Percentiles rank a stretch among this genome's conserved stretches.
Evolutionary conservation across 2,888 invertebrate species (phyloP).

Genomic region (Homarus gammarus): DNA sequence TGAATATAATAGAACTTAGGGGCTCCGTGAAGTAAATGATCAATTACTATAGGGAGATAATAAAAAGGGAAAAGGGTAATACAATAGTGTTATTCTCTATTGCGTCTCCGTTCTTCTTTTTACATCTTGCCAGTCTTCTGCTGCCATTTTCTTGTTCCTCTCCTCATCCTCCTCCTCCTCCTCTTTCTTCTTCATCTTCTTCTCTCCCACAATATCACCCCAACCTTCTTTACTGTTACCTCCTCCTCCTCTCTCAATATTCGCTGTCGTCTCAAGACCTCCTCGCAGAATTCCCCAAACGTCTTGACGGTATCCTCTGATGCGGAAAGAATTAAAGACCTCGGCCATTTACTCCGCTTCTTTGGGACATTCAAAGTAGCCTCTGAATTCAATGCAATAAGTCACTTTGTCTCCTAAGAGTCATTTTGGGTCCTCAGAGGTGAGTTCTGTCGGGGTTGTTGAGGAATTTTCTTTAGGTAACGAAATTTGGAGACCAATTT

Average conservation of each 20-base stretch:
- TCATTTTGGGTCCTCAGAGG: neutral
- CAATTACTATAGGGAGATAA: too few relatives aligned
- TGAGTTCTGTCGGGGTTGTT: neutral
- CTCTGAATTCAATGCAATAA: neutral
- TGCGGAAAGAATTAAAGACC: neutral
- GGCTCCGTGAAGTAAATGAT: too few relatives aligned
- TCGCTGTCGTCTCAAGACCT: neutral
- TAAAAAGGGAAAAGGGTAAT: too few relatives aligned
- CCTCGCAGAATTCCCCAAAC: neutral
- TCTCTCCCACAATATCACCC: neutral
- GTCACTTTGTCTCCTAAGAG: neutral
- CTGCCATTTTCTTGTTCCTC: too few relatives aligned
- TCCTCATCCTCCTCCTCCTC: neutral
- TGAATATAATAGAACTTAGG: too few relatives aligned
- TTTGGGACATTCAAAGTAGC: slow-evolving; percentile 1
- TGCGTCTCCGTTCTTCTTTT: too few relatives aligned
- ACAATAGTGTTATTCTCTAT: too few relatives aligned
- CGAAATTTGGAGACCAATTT: slow-evolving; percentile 9
- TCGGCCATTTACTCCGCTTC: neutral
- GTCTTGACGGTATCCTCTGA: neutral
- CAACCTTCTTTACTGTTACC: neutral
- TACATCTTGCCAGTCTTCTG: too few relatives aligned
- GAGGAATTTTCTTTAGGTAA: neutral
- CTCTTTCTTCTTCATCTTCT: neutral
- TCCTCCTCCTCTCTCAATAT: neutral